Conservation (phyloP, 2,888 invertebrate genomes). For the Adineta ricciae region DNA sequence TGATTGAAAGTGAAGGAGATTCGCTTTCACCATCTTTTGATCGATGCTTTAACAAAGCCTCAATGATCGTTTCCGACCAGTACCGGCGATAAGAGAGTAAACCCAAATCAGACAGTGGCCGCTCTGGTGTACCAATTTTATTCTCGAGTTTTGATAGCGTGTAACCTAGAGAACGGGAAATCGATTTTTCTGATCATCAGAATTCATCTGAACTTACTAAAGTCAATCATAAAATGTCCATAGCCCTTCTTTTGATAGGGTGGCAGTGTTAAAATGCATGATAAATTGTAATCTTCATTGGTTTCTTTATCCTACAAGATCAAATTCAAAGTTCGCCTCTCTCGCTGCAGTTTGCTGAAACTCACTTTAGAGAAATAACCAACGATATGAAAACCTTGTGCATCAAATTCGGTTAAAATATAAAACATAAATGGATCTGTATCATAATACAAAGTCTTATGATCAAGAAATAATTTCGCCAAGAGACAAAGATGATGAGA, state of each 20-base stretch:
- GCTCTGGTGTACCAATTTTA: constrained; percentile 50
- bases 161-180: no score
- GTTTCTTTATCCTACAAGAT: no score
- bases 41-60: constrained; percentile 56
- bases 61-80: constrained; percentile 56
- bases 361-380: constrained; percentile 99
- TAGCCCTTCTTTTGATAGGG: constrained; percentile 96
- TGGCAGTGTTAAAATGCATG: constrained; percentile 93
- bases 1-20: not conserved
- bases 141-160: constrained; percentile 53
- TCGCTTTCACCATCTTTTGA: constrained; percentile 19
- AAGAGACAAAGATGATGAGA: constrained; percentile 88
- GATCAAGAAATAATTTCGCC: constrained; percentile 90
- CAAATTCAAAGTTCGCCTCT: no score
- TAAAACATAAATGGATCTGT: constrained; percentile 98
- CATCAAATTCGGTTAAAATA: constrained; percentile 69
- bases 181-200: no score
- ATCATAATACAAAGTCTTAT: constrained; percentile 95
- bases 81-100: constrained; percentile 53
- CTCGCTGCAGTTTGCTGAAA: no score
- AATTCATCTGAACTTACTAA: constrained; percentile 56
- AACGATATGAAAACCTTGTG: constrained; percentile 88
- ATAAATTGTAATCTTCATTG: constrained; percentile 80
- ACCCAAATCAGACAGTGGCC: constrained; percentile 53
- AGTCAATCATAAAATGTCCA: constrained; percentile 89